Base-by-base conservation (phyloP, 2,113 vertebrate genomes). In the Coptodon rendalli region DNA sequence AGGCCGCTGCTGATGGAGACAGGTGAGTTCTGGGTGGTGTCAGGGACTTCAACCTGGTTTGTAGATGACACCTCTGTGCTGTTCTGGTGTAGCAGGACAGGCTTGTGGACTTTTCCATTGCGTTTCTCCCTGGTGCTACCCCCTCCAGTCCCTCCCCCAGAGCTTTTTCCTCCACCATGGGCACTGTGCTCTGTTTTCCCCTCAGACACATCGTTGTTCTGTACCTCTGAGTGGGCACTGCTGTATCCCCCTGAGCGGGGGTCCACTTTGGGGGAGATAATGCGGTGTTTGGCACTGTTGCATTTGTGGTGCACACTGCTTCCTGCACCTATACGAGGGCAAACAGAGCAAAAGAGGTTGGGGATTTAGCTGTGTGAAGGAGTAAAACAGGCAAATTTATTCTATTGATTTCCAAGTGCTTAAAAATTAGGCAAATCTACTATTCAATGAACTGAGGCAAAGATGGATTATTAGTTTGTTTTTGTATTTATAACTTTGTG, bases 291-390 rank as follows among this genome's bases (percentile, higher is more conserved):
- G 97, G 98, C 98, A 96, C 99, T 99, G 97, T 99, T 99, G 96
- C 99, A 99, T 96, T 99, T 99, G 97, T 99, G 99, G 95, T 99
- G 99, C 94, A 97, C 98, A 52, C 98, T 99, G 97, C 99, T 99
- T 86, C 98, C 98, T 36, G 99, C 98, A 91, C 98, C 99, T 99
- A 95, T 2, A 86, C 14, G 71, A 85, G 31, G 54, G 86, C n/a
- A 91, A 40, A 90, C 7, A 89, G 36, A 93, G 11, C 12, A 85
- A 82, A 93, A 87, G 88, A 84, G 3, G 31, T 80, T 87, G 34
- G 22, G 34, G 61, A 53, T 91, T 90, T 82, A 29, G 14, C 27
- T 59, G 66, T 53, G 66, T 11, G 56, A 53, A 40, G 14, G n/a
- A 40, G 6, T 82, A 68, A 14, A n/a, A 31, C 56, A 56, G 22